Base-by-base conservation (phyloP, 2,888 invertebrate species). In the Leptinotarsa peninsularis region DNA sequence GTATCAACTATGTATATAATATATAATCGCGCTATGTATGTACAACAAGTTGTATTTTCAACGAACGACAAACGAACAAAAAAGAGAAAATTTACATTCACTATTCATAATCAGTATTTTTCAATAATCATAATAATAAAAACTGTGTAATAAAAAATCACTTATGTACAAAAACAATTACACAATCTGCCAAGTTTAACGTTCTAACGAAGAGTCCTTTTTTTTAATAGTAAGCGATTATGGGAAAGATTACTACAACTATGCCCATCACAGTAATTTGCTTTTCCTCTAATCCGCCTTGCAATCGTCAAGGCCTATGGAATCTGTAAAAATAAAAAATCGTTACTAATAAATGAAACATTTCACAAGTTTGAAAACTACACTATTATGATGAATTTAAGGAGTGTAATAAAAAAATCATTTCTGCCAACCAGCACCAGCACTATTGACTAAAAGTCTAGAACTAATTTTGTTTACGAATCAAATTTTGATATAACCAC, bases 241-340 rank as follows among this genome's bases (percentile, higher is more conserved):
- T 86, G 87, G 86, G 86, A 86, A 87, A 87, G 83, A 86, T 85
- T 85, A 84, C 87, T 87, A 88, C 85, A 84, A 84, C 87, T 88
- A 88, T 84, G 86, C 86, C 88, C 88, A 88, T 88, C 88, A 88
- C 88, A 88, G 88, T 87, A 86, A 87, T 86, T 87, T 86, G 86
- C 85, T 87, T 88, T 85, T 85, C 86, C 82, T 88, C 89, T 89
- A 89, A 87, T 88, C 85, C 86, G 86, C 90, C 89, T 90, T 90
- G 90, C 91, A 91, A 92, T 91, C 92, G 93, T 93, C 93, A 93
- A 93, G 93, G 93, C 92, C 93, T 93, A 90, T 93, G 93, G 91
- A 93, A 93, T 91, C 93, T 93, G 90, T 79, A 85, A 85, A 79
- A 77, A 78, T n/a, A 79, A 84, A 84, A 78, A 80, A 67, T 66